Evolutionary conservation across 2,113 vertebrate species (phyloP).

Genomic region (Struthio camelus): DNA sequence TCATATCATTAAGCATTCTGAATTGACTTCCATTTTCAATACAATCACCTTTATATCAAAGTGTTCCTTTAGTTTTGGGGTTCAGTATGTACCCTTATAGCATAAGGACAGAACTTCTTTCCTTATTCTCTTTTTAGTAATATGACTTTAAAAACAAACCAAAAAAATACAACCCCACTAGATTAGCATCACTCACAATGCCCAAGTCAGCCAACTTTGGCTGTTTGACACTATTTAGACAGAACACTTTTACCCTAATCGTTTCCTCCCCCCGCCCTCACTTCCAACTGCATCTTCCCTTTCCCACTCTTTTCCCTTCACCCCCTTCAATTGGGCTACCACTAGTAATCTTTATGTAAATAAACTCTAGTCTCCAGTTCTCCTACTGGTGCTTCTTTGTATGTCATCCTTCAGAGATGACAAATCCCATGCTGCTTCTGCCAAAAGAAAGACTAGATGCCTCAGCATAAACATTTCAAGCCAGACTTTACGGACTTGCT

Average conservation of each 20-base stretch:
- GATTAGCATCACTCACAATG: not conserved
- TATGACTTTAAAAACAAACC: rapidly evolving
- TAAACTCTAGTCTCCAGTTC: not conserved
- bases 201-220: not conserved
- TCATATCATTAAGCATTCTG: not conserved
- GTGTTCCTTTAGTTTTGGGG: not conserved
- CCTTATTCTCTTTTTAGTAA: not conserved
- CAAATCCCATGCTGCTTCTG: not conserved
- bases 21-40: not conserved
- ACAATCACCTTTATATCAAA: not conserved
- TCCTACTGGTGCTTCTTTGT: not conserved
- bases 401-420: not conserved
- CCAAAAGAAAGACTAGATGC: not conserved
- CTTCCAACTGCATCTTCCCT: not conserved
- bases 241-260: not conserved
- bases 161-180: too few relatives aligned
- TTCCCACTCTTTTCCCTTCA: not conserved
- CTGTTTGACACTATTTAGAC: not conserved
- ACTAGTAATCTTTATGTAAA: not conserved
- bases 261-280: not conserved
- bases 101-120: not conserved
- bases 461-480: not conserved
- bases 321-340: not conserved
- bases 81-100: not conserved
- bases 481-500: not conserved